Evolutionary conservation across 1,140 invertebrate genomes (phyloP), one percentile per base, ranked within the genome.

Genomic region (Zaprionus taronus): DNA sequence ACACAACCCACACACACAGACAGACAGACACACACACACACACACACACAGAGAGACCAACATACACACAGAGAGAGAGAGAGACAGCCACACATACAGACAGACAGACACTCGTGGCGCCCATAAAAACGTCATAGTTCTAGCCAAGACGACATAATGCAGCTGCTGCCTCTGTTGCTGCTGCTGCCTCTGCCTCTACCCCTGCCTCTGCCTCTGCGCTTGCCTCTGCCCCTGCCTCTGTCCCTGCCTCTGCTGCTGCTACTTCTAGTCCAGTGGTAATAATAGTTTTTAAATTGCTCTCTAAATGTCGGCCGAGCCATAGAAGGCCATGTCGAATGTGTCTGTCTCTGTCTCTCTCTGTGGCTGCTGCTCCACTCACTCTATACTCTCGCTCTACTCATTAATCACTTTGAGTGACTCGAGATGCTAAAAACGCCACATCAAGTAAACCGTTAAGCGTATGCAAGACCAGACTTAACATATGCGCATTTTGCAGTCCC

Each of bases 271-370:
- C 17, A 34, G 24, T 47, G 60, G 22, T 36, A 51, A 56, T 63
- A 87, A 84, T 90, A 89, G 74, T 89, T 81, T 90, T 89, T 84
- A 84, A 89, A 89, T 84, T 89, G 79, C 81, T 77, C 79, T 47
- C 76, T 81, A 89, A 89, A 87, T 74, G 75, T 83, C 71, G 17
- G 47, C 62, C 55, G 51, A 49, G 26, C 80, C 63, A 69, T 77
- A 83, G 61, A 80, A 65, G 81, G 72, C 68, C 57, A 77, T 61
- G 31, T 60, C 34, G 36, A 63, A 63, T 76, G 67, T 58, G 20
- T 28, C 51, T 70, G 79, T 67, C 70, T 66, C 57, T 28, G 4
- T 26, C 61, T 31, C 24, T 31, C 24, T 26, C 24, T 26, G 4
- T 26, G 24, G 28, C 69, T 57, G 65, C 57, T 62, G 34, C 63